Evolutionary conservation across 2,113 vertebrate genomes (phyloP), one percentile per base, ranked within the genome.

Genomic region (Phylloscopus trochiloides): DNA sequence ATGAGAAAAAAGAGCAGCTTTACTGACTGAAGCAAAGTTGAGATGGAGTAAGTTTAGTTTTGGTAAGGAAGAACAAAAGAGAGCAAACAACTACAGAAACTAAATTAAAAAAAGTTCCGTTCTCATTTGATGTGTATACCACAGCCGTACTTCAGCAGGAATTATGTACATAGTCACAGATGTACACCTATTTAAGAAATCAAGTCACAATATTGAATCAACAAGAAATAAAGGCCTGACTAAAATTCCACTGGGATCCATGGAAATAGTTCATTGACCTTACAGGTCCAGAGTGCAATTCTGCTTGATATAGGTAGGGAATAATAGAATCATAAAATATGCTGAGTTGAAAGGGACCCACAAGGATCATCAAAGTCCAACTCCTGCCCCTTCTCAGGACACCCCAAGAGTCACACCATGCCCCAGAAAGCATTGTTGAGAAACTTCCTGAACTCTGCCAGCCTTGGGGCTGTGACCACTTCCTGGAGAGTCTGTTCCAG

Each of bases 81-180:
- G 34, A 4, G 1, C 4, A 63, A 65, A 38, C 0, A 1, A 70
- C 15, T 16, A 13, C 1, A 45, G 14, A 55, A 82, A 52, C 6
- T 12, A 21, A 62, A n/a, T 17, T 40, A 26, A 19, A 7, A 31
- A 3, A 9, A 20, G 4, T 11, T 66, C 11, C 14, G 0, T 70
- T 58, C 34, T 93, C 15, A 25, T 51, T 71, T 85, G 43, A 9
- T 26, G 3, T 40, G 4, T 40, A 21, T 17, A 54, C 3, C 15
- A 52, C 13, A 68, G 31, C 21, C 43, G 65, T 31, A 51, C 15
- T 63, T 75, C 31, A 72, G 20, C 17, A 88, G 50, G 19, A 76
- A 67, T 43, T 72, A 43, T 0, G 0, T n/a, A 16, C 3, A 32
- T 9, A 73, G 18, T 29, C 36, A 84, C 45, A 88, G 40, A 21